phyloP scores from a whole-genome alignment of 2,888 invertebrate genomes.

The Smittia sp. region DNA sequence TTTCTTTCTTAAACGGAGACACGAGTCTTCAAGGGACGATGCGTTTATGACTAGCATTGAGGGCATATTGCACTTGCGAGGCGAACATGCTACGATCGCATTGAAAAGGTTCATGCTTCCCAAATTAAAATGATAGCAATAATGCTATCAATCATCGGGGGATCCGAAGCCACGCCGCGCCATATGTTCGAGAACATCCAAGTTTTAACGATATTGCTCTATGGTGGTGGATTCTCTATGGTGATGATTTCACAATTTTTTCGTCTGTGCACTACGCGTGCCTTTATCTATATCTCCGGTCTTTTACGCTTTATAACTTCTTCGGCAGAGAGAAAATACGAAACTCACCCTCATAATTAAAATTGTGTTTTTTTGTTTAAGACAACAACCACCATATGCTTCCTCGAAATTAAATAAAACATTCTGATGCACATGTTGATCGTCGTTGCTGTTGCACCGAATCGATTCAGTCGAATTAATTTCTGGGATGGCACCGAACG shows the following conservation, averaged over 20 bases:
- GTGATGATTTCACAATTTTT: constrained; percentile 33
- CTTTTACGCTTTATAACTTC: constrained; percentile 27
- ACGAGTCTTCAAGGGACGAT: neutral
- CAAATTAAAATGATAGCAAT: neutral
- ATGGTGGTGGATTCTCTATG: constrained; percentile 38
- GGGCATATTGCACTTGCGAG: constrained; percentile 30
- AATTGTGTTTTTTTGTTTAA: constrained; percentile 1
- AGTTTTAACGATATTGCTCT: constrained; percentile 11
- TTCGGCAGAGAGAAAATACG: neutral
- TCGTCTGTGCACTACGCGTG: constrained; percentile 33
- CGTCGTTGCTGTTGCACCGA: neutral
- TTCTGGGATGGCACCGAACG: neutral
- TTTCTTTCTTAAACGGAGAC: neutral
- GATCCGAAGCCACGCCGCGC: neutral
- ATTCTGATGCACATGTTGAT: constrained; percentile 38
- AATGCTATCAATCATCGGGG: constrained; percentile 15
- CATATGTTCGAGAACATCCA: neutral
- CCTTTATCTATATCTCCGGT: constrained; percentile 24
- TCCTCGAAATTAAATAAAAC: constrained; percentile 1
- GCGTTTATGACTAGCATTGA: constrained; percentile 10
- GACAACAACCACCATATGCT: constrained; percentile 35
- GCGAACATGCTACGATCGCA: neutral
- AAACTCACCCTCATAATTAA: constrained; percentile 37
- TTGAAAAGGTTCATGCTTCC: neutral
- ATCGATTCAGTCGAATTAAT: neutral